Evolutionary conservation across 30 jellyfish, hydroid and myxozoan genomes (phyloP), one percentile per base, ranked within the genome.

Genomic region (Pelagia noctiluca): DNA sequence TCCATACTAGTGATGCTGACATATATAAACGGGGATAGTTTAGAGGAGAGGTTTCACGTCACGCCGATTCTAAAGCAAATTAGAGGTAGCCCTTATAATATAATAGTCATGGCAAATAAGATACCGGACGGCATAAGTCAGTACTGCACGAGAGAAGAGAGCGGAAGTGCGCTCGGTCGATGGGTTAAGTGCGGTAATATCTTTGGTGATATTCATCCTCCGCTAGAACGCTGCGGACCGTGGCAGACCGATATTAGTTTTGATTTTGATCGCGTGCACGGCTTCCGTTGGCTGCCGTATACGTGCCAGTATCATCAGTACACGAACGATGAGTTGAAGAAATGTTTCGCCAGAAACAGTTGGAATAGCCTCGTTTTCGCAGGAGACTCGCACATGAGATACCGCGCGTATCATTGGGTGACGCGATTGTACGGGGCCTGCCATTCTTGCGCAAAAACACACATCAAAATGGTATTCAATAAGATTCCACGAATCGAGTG

Each of bases 361-460:
- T 85, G 96, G 96, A 67, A 72, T 2, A 92, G 98, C 48, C 53
- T 92, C 42, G 98, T 92, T 4, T 92, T 92, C 62, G 95, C 96
- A 11, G 98, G 98, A 7, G 98, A 92, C 70, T 92, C 98, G 16
- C 98, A 92, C 62, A 92, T 92, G 98, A 72, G 98, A 36, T 92
- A 92, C 91, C 79, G 98, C 65, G 98, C 96, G 78, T 92, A 92
- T 64, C 98, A 92, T 35, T 92, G 98, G 98, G 98, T 88, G 21
- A 85, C 98, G 42, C 89, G 98, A 29, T 78, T 92, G 74, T 86
- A 92, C 53, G 98, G 98, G 0, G 89, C 96, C 29, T 92, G 98
- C 52, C 96, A 85, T 52, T 32, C 98, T 0, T 92, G 98, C 75
- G 98, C 88, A 5, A 92, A 92, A 77, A 92, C 98, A 2, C 96